A percentile compares a stretch with the other conserved stretches of the same genome.
These are phyloP conservation scores for Hirtodrosophila trivittata DNA, from an alignment of 2,888 invertebrate genomes.

Conservation along the genomic window DNA sequence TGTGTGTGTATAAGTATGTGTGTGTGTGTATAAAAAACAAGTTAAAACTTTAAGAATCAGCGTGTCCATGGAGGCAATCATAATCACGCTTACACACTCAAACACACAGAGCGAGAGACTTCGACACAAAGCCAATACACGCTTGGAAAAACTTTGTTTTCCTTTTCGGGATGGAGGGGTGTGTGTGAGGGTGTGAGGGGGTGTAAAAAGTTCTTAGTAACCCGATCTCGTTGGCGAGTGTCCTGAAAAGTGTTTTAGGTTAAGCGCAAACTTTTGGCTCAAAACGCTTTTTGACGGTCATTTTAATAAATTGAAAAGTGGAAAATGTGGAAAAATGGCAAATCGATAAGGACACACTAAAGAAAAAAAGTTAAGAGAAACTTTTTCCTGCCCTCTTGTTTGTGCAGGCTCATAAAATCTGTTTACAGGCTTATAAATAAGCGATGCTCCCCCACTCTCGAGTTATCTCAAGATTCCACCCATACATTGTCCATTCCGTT, in stretches of 20 bases:
- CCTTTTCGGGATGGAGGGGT: constrained; percentile 20
- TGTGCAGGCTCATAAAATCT: constrained; percentile 76
- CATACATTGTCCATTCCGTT: neutral
- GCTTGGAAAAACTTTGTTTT: constrained; percentile 38
- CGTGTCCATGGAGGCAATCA: constrained; percentile 60
- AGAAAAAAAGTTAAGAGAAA: constrained; percentile 14
- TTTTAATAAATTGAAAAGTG: constrained; percentile 78
- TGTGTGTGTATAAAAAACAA: constrained; percentile 25
- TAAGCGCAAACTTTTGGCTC: constrained; percentile 63
- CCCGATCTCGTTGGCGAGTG: constrained; percentile 51
- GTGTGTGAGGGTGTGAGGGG: too few species aligned
- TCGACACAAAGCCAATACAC: constrained; percentile 51
- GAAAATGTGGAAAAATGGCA: constrained; percentile 47
- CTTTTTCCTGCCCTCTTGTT: constrained; percentile 38
- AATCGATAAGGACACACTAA: constrained; percentile 56
- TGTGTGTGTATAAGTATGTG: neutral
- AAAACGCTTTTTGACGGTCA: constrained; percentile 77
- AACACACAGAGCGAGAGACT: neutral
- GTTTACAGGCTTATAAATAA: constrained; percentile 78
- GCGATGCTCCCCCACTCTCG: constrained; percentile 38
- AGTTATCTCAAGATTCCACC: neutral
- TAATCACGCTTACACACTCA: constrained; percentile 41
- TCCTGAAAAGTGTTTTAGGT: constrained; percentile 76
- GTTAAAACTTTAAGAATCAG: constrained; percentile 48
- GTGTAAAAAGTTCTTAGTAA: constrained; percentile 44